A percentile compares a stretch with the other conserved stretches of the same genome.
These are phyloP conservation scores for Actenoides hombroni DNA, from an alignment of 2,113 vertebrate species.

Conservation along the genomic window DNA sequence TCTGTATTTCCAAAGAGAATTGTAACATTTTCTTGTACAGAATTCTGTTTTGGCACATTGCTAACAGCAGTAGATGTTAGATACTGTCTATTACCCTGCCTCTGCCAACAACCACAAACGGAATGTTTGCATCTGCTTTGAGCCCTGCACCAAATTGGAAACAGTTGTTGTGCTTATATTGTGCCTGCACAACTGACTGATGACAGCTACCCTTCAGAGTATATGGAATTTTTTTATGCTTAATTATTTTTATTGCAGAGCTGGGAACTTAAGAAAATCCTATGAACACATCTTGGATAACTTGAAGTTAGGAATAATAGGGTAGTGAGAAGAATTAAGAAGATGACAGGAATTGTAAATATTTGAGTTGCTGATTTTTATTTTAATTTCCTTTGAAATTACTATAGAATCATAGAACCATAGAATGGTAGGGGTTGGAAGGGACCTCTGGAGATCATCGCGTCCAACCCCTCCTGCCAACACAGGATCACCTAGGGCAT, in stretches of 20 bases:
- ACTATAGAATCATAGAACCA: neutral
- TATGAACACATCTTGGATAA: neutral
- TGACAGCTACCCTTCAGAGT: slow-evolving; percentile 2
- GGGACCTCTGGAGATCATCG: no score
- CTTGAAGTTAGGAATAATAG: neutral
- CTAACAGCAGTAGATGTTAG: slow-evolving; percentile 20
- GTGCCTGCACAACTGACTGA: slow-evolving; percentile 27
- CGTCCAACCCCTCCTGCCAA: no score
- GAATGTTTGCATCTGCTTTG: slow-evolving; percentile 40
- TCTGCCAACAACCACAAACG: neutral
- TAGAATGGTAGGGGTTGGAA: no score
- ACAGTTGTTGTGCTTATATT: neutral
- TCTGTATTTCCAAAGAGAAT: neutral
- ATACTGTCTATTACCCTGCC: slow-evolving; percentile 13
- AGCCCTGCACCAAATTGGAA: slow-evolving; percentile 14
- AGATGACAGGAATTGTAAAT: neutral
- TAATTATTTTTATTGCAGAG: slow-evolving; percentile 48
- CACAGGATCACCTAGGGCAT: no score
- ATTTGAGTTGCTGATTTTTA: neutral
- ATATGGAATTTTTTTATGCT: neutral
- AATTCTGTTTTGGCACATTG: slow-evolving; percentile 6
- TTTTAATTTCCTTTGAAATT: slow-evolving; percentile 4
- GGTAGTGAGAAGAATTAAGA: neutral
- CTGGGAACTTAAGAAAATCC: slow-evolving; percentile 15
- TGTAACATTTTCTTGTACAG: neutral